phyloP scores from a whole-genome alignment of 1,140 invertebrate genomes.

The Trichonephila inaurata region DNA sequence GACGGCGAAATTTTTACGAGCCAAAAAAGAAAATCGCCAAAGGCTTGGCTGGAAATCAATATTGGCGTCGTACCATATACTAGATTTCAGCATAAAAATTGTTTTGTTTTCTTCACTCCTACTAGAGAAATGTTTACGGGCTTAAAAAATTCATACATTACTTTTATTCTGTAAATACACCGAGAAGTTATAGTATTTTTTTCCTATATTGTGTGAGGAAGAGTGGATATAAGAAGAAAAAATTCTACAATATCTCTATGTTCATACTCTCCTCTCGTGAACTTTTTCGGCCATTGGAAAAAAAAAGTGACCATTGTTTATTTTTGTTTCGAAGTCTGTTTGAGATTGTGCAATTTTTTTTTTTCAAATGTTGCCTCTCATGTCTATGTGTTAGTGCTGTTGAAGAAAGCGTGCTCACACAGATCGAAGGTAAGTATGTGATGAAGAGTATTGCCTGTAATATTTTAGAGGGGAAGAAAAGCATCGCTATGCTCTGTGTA shows the following conservation, averaged over 20 bases:
- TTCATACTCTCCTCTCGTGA: background rate
- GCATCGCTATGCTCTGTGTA: constrained; percentile 69
- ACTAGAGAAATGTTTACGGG: background rate
- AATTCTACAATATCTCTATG: background rate
- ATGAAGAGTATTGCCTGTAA: constrained; percentile 62
- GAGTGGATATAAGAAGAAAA: background rate
- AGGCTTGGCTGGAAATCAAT: no score
- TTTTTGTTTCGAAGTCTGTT: constrained; percentile 23
- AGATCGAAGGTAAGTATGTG: background rate
- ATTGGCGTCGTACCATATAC: background rate
- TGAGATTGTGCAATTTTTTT: constrained; percentile 46
- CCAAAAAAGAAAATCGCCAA: no score
- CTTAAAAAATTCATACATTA: constrained; percentile 24
- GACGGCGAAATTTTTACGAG: no score
- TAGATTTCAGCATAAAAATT: background rate
- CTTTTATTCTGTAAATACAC: constrained; percentile 41
- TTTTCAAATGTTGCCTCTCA: constrained; percentile 1
- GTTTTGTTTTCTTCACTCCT: background rate
- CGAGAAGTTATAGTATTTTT: constrained; percentile 46
- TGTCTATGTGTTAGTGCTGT: constrained; percentile 59
- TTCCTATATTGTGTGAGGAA: constrained; percentile 4
- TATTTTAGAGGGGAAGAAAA: constrained; percentile 56
- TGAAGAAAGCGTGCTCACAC: background rate
- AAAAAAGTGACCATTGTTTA: background rate
- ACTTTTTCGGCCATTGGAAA: background rate